These are phyloP conservation scores for Rhegmatorhina hoffmannsi DNA, from an alignment of 2,113 vertebrate genomes.

Conservation along the genomic window DNA sequence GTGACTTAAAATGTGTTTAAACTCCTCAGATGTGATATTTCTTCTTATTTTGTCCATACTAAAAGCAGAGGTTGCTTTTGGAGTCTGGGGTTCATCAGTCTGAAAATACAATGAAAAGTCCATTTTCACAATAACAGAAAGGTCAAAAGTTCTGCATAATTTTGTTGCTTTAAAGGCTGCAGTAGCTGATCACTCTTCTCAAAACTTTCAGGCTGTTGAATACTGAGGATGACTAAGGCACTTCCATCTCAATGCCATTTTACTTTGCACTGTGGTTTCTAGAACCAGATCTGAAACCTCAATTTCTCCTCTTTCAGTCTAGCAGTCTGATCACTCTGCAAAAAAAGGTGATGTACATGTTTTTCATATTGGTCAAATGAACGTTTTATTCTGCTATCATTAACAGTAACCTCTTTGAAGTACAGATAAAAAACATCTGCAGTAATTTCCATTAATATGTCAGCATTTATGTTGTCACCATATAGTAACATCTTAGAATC, in stretches of 20 bases:
- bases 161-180: background rate
- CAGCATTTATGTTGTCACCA: background rate
- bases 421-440: background rate
- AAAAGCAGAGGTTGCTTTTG: background rate
- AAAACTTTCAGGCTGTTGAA: background rate
- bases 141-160: background rate
- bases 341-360: background rate
- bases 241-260: background rate
- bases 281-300: background rate
- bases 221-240: background rate
- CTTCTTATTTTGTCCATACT: background rate
- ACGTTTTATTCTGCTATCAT: background rate
- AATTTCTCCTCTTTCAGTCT: background rate
- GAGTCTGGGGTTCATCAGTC: background rate
- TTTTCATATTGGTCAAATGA: background rate
- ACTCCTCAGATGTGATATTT: background rate
- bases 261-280: background rate
- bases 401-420: background rate
- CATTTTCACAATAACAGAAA: background rate
- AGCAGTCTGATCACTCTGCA: background rate
- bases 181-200: background rate
- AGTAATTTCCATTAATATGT: constrained; percentile 18
- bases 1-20: background rate
- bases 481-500: background rate
- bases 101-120: background rate